Base-by-base conservation (phyloP, 2,888 invertebrate genomes). In the Pyrocoelia pectoralis region DNA sequence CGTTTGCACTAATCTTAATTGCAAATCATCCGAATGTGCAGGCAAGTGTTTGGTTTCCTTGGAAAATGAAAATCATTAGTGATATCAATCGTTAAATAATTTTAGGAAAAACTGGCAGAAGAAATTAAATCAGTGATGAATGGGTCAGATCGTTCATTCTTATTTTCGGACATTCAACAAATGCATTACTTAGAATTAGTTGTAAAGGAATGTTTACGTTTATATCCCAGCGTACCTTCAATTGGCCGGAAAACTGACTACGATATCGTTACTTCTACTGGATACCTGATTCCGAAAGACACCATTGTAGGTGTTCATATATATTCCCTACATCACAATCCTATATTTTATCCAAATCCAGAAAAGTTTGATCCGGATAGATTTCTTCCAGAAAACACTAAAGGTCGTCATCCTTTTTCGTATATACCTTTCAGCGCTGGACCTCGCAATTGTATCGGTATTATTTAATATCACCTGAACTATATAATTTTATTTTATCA, bases 381-480 rank as follows among this genome's bases (percentile, higher is more conserved):
- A 68, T 92, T 92, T 78, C 75, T 88, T 29, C 85, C 87, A 0
- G 87, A 90, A 72, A 84, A 85, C 70, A 76, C 80, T 9, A 61
- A 72, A 1, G 76, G 78, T 17, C 81, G 88, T 24, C 88, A 90
- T 79, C 87, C 88, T 0, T 90, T 84, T 68, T 83, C 87, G 0
- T 90, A 85, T 73, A 83, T 89, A 57, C 89, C 89, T 0, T 90
- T 90, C 67, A 89, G 89, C 73, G 89, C 88, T 0, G 89, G 90
- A 1, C 86, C 87, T 0, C 83, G 89, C 15, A 89, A 89, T 76
- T 90, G 89, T 70, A 89, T 89, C 68, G 89, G 88, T 88, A 80
- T 33, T 10, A 24, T 24, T n/a, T 4, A 33, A 33, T 4, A 10
- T 33, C n/a, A n/a, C n/a, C n/a, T 10, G 8, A 33, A 3, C 2